Base-by-base conservation (phyloP, 1,140 invertebrate species). In the Brachionus rotundiformis region DNA sequence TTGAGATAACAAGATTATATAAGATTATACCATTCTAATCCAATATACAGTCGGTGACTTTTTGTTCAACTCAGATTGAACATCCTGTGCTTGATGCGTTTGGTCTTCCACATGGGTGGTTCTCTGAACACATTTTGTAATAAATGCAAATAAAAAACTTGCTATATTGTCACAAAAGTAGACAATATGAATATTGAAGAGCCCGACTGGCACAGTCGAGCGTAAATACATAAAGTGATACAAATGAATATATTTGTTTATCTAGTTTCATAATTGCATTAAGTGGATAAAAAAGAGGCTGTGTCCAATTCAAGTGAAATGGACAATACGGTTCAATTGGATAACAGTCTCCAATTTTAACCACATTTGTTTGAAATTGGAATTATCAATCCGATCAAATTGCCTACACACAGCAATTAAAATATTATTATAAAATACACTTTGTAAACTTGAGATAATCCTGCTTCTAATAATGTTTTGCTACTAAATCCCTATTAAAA, bases 371-470 rank as follows among this genome's bases (percentile, higher is more conserved):
- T 68, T 68, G 63, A 68, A 68, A 68, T 68, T 31, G 13, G 33
- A 68, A 68, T 68, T 68, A 68, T 68, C 63, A 68, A 36, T 68
- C n/a, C 33, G 63, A 68, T 68, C 63, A 31, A n/a, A 36, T 36
- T 36, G 61, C 63, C 10, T 68, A 68, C 27, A 33, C 16, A 68
- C n/a, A 68, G 27, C 63, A 68, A 68, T 68, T 68, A 68, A 68
- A 68, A 68, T 68, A 29, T 36, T 68, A 68, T 68, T 33, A 68
- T 33, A 68, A 33, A 68, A 68, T 31, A 41, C 29, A 68, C 63
- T 68, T 68, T 68, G 63, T 68, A 68, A 68, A 68, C 63, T 39
- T 68, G 63, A 68, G 63, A 68, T 68, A 68, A 68, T 68, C 63
- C 63, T 68, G 29, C 63, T 68, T 36, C 25, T 29, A 63, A 27